Conservation (phyloP, 2,113 vertebrate genomes). For the Ceuthmochares aereus region DNA sequence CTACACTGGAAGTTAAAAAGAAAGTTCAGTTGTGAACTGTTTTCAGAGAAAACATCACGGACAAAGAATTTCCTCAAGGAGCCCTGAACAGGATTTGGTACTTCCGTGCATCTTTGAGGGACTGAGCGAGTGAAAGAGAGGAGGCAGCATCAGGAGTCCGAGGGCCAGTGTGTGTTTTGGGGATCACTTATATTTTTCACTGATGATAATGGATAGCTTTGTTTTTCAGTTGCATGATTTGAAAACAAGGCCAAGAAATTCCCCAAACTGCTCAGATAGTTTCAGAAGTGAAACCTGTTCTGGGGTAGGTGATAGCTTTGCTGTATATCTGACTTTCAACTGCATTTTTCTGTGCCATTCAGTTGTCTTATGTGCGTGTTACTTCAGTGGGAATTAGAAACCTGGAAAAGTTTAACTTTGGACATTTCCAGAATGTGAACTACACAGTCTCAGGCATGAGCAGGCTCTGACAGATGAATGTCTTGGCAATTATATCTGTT, state of each 20-base stretch:
- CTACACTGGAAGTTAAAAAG: neutral
- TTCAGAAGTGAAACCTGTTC: neutral
- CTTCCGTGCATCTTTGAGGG: slow-evolving; percentile 16
- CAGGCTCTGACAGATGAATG: neutral
- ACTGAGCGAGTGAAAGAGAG: neutral
- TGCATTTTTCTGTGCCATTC: neutral
- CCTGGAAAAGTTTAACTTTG: neutral
- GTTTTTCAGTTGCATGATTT: neutral
- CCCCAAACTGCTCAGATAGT: neutral
- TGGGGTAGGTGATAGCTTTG: neutral
- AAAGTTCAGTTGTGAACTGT: neutral
- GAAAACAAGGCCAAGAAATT: neutral
- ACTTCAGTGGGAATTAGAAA: neutral
- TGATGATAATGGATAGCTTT: neutral
- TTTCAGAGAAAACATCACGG: slow-evolving; percentile 53
- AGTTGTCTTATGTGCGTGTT: rapidly evolving
- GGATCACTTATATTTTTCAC: neutral
- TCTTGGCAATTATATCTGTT: neutral
- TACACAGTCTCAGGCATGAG: neutral
- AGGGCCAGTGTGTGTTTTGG: neutral
- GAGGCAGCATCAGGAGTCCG: neutral
- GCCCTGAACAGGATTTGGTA: neutral
- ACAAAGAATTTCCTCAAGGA: slow-evolving; percentile 69
- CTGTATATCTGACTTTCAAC: neutral
- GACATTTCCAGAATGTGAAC: neutral